phyloP scores from a whole-genome alignment of 2,113 vertebrate species.

The Bubo blakistoni region DNA sequence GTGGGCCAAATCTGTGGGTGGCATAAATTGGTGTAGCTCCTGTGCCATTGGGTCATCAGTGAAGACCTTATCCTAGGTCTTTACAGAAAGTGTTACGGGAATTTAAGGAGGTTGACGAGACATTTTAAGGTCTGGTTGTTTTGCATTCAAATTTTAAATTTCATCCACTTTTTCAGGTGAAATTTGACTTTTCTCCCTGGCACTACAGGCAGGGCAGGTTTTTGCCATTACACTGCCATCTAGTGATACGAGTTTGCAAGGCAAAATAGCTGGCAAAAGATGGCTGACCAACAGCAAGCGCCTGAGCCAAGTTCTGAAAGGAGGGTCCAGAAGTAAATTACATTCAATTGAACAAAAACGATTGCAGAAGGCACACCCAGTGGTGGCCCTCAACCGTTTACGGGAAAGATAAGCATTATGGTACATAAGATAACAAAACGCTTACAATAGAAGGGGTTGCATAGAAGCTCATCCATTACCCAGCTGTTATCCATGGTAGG shows the following conservation, averaged over 20 bases:
- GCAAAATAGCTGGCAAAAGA: background rate
- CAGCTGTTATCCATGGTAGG: background rate
- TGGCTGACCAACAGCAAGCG: background rate
- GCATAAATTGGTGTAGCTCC: background rate
- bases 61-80: background rate
- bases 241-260: constrained; percentile 56
- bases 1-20: background rate
- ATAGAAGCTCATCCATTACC: background rate
- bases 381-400: background rate
- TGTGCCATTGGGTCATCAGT: background rate
- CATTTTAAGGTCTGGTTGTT: background rate
- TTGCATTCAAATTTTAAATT: background rate
- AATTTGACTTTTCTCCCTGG: background rate
- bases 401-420: background rate
- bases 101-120: background rate
- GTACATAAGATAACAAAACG: accelerated
- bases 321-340: accelerated
- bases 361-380: background rate
- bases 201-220: background rate
- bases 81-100: accelerated
- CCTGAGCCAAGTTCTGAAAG: background rate
- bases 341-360: background rate
- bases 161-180: background rate
- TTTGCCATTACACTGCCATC: constrained; percentile 67
- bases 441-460: background rate